Conservation (phyloP, 2,888 invertebrate species). For the Acleris sparsana region DNA sequence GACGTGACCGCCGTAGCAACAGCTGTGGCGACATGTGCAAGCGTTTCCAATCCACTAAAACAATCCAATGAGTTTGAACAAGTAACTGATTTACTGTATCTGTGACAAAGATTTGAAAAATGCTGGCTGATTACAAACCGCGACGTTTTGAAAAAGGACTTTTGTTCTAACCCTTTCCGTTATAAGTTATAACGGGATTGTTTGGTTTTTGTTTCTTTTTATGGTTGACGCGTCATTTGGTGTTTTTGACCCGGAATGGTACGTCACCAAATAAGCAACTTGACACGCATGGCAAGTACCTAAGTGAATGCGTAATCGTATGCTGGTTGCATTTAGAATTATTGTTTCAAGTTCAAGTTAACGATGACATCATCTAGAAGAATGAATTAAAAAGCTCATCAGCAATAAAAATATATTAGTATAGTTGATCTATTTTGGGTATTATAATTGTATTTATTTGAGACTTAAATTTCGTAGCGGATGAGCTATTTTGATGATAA, state of each 20-base stretch:
- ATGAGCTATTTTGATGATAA: no score
- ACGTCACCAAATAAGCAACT: conserved; percentile 46
- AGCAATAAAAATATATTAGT: not conserved
- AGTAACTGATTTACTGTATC: conserved; percentile 57
- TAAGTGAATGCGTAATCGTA: conserved; percentile 23
- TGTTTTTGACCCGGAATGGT: conserved; percentile 42
- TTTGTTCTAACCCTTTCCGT: conserved; percentile 18
- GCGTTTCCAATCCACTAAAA: conserved; percentile 18
- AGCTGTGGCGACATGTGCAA: conserved; percentile 71
- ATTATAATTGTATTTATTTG: no score
- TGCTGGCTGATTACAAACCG: conserved; percentile 18
- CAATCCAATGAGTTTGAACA: conserved; percentile 58
- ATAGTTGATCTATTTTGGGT: no score
- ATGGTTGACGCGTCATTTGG: conserved; percentile 36
- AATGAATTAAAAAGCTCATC: conserved; percentile 3
- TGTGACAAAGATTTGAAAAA: conserved; percentile 24
- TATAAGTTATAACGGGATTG: conserved; percentile 12
- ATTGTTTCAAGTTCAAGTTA: conserved; percentile 25
- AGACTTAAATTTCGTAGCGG: no score
- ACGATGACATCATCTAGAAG: conserved; percentile 21
- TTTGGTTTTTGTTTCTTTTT: conserved; percentile 26
- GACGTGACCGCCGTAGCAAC: conserved; percentile 81
- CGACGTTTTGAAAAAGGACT: conserved; percentile 13
- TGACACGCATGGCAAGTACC: conserved; percentile 42
- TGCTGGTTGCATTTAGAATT: conserved; percentile 18